These are phyloP conservation scores for Temnothorax unifasciatus DNA, from an alignment of 2,888 invertebrate genomes.

Conservation along the genomic window DNA sequence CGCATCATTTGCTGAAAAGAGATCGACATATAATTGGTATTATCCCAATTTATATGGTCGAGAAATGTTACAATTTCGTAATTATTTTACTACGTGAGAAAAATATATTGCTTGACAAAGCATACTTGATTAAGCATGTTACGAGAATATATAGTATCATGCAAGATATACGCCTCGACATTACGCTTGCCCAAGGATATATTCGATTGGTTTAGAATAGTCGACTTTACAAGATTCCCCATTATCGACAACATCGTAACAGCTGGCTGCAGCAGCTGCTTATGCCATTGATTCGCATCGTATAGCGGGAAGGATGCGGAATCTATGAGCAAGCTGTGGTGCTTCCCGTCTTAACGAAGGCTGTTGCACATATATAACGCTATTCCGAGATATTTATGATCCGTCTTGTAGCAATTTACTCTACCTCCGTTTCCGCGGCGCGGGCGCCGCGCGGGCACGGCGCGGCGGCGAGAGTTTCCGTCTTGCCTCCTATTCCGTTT, in stretches of 20 bases:
- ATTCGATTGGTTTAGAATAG: constrained; percentile 12
- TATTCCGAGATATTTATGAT: constrained; percentile 75
- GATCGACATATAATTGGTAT: neutral
- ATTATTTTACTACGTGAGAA: neutral
- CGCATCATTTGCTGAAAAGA: neutral
- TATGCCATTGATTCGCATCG: constrained; percentile 16
- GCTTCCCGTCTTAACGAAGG: constrained; percentile 40
- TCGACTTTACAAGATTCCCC: constrained; percentile 16
- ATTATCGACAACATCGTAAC: constrained; percentile 30
- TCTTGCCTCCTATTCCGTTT: constrained; percentile 42
- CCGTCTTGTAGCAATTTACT: constrained; percentile 77
- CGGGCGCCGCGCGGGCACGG: constrained; percentile 18
- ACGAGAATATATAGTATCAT: neutral
- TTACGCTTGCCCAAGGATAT: neutral
- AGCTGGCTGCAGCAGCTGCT: constrained; percentile 40
- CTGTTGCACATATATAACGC: constrained; percentile 50
- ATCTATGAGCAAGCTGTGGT: constrained; percentile 12
- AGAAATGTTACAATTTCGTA: neutral
- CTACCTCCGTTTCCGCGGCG: constrained; percentile 66
- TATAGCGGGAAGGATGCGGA: neutral
- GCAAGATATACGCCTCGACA: neutral
- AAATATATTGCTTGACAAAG: neutral
- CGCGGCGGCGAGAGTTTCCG: constrained; percentile 58
- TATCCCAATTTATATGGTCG: neutral
- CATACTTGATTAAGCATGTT: neutral